phyloP scores from a whole-genome alignment of 1,140 invertebrate species.

The Doryteuthis pealeii region DNA sequence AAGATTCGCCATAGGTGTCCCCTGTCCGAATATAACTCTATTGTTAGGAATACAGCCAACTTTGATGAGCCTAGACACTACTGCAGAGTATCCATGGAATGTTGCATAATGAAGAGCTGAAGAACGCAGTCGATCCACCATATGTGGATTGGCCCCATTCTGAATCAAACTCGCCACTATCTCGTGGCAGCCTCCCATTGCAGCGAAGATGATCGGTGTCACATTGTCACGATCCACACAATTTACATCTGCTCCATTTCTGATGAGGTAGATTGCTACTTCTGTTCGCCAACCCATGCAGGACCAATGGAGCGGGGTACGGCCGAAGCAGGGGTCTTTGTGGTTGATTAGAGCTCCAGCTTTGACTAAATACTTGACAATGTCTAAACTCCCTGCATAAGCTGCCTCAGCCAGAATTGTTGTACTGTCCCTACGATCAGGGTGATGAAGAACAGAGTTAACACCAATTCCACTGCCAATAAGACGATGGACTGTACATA shows the following conservation, averaged over 20 bases:
- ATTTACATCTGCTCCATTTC: conserved; percentile 36
- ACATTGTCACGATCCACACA: conserved; percentile 41
- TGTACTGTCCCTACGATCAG: conserved; percentile 34
- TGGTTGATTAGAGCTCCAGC: conserved; percentile 35
- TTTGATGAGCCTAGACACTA: conserved; percentile 31
- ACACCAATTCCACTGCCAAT: conserved; percentile 34
- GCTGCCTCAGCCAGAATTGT: conserved; percentile 39
- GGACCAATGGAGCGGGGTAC: conserved; percentile 47
- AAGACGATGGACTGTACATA: conserved; percentile 35
- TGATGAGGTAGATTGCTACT: conserved; percentile 29
- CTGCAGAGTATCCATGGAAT: conserved; percentile 28
- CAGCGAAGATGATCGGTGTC: conserved; percentile 40
- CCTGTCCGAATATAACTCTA: conserved; percentile 37
- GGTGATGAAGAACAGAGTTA: conserved; percentile 37
- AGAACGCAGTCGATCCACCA: conserved; percentile 36
- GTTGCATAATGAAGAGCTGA: conserved; percentile 47
- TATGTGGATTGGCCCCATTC: conserved; percentile 34
- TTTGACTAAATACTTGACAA: conserved; percentile 35
- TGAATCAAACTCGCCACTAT: conserved; percentile 35
- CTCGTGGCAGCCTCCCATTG: conserved; percentile 30
- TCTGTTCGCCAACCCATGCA: conserved; percentile 30
- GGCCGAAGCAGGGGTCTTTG: conserved; percentile 30
- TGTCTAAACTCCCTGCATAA: conserved; percentile 37
- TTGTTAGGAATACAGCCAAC: conserved; percentile 41
- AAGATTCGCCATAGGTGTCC: conserved; percentile 40